Percentiles rank a stretch among this genome's conserved stretches.
Evolutionary conservation across 2,888 invertebrate genomes (phyloP).

Genomic region (Phyllotreta cruciferae): DNA sequence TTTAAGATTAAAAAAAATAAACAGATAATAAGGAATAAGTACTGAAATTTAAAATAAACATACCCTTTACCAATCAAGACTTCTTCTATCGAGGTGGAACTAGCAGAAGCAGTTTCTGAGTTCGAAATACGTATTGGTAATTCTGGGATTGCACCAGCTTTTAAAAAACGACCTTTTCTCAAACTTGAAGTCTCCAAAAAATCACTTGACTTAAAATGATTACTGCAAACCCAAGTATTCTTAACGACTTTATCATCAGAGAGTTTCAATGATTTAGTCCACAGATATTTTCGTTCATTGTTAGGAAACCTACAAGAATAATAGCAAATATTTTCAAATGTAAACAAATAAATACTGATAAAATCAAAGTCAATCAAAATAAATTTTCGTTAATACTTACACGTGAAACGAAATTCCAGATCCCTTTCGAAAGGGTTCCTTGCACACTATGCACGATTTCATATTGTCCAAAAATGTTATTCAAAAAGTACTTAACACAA

Average conservation of each 20-base stretch:
- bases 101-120: neutral
- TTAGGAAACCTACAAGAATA: neutral
- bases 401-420: neutral
- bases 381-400: neutral
- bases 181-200: slow-evolving; percentile 7
- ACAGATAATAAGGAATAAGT: neutral
- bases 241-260: slow-evolving; percentile 4
- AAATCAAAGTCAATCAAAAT: neutral
- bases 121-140: neutral
- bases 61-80: neutral
- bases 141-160: slow-evolving; percentile 6
- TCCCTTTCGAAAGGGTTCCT: neutral
- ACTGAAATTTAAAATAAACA: slow-evolving; percentile 5
- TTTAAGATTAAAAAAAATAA: slow-evolving; percentile 3
- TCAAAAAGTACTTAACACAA: neutral
- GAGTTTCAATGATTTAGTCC: neutral
- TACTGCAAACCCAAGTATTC: slow-evolving; percentile 7
- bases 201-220: slow-evolving; percentile 9
- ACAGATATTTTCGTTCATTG: neutral
- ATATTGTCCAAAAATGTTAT: neutral
- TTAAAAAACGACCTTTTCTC: slow-evolving; percentile 8
- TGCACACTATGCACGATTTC: neutral
- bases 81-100: slow-evolving; percentile 6
- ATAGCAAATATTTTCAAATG: neutral
- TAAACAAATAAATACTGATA: no score